Percentiles rank a stretch among this genome's conserved stretches.
These are phyloP conservation scores for Choloepus didactylus DNA, from an alignment of 2,797 vertebrate genomes.

Conservation along the genomic window DNA sequence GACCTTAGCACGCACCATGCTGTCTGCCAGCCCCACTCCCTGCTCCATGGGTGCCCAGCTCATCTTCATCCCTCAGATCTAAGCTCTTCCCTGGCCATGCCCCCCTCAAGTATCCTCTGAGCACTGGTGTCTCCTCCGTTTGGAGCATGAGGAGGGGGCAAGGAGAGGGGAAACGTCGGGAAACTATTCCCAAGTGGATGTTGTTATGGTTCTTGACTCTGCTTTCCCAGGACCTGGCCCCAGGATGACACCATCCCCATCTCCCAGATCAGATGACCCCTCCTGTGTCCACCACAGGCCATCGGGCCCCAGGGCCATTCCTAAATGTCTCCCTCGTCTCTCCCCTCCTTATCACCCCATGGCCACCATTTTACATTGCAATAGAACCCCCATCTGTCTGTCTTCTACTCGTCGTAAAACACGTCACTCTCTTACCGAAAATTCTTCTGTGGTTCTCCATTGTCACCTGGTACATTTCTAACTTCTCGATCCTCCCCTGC, in stretches of 20 bases:
- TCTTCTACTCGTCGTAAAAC: not conserved
- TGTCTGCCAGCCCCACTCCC: not conserved
- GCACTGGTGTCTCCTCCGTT: not conserved
- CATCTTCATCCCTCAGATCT: not conserved
- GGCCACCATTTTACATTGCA: not conserved
- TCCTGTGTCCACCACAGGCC: not conserved
- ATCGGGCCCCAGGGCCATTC: no score
- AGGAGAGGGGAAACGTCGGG: no score
- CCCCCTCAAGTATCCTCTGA: no score
- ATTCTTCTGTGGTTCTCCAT: not conserved
- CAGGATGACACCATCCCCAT: not conserved
- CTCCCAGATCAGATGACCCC: not conserved
- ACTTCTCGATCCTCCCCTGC: not conserved
- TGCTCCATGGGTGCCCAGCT: not conserved
- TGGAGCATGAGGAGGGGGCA: not conserved
- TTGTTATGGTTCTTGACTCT: not conserved
- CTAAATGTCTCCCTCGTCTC: not conserved
- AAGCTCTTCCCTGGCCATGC: no score
- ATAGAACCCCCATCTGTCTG: fast-evolving
- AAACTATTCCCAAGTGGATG: not conserved
- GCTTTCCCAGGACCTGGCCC: not conserved
- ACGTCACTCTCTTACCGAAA: not conserved
- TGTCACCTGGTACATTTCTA: not conserved
- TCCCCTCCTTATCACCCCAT: not conserved
- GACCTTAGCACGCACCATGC: not conserved